Evolutionary conservation across 2,888 invertebrate species (phyloP).

Genomic region (Agriopis aurantiaria): DNA sequence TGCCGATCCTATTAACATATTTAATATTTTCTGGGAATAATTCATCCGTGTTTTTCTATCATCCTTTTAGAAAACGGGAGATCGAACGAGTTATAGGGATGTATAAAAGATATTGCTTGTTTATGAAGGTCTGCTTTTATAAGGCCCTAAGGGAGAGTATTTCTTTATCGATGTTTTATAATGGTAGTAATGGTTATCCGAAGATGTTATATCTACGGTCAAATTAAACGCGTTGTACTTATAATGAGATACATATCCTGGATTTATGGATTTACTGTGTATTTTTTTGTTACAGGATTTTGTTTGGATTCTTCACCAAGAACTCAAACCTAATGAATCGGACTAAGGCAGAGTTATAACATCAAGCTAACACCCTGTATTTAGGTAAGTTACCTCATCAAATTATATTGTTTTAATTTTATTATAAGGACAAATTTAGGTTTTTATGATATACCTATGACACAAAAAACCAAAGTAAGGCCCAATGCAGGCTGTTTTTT

Average conservation of each 20-base stretch:
- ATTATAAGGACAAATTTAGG: neutral
- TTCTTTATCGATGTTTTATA: conserved; percentile 74
- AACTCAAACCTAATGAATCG: conserved; percentile 67
- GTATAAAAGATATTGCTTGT: conserved; percentile 80
- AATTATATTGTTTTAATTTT: neutral
- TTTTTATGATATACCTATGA: too few species aligned
- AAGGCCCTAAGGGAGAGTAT: conserved; percentile 68
- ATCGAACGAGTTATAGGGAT: conserved; percentile 70
- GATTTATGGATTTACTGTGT: conserved; percentile 3
- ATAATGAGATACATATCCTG: conserved; percentile 38
- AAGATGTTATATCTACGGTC: conserved; percentile 68
- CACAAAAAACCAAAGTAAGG: too few species aligned
- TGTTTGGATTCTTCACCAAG: conserved; percentile 42
- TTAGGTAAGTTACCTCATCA: conserved; percentile 67
- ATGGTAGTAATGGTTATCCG: conserved; percentile 70
- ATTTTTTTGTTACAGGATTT: conserved; percentile 73
- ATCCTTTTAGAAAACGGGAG: conserved; percentile 62
- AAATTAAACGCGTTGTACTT: conserved; percentile 51
- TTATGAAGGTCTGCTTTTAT: conserved; percentile 81
- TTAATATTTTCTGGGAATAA: conserved; percentile 41
- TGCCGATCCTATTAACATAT: conserved; percentile 43
- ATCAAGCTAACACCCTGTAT: conserved; percentile 71
- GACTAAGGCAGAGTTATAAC: conserved; percentile 72
- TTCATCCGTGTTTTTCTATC: conserved; percentile 54
- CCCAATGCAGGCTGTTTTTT: too few species aligned